Conservation (phyloP, 1,140 invertebrate genomes). For the Camponotus vicinus region DNA sequence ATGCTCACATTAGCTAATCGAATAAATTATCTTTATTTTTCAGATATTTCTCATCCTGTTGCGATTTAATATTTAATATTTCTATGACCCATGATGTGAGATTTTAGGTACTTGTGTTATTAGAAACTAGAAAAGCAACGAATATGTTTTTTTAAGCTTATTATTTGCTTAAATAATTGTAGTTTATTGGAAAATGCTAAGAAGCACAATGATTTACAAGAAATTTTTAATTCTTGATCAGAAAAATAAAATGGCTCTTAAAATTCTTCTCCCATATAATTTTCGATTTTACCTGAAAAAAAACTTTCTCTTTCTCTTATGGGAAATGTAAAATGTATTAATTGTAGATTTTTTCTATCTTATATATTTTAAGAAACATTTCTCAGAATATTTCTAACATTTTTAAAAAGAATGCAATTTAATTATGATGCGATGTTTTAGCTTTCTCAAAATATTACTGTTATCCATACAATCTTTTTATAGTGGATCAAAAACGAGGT, state of each 20-base stretch:
- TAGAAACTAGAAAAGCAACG: conserved; percentile 7
- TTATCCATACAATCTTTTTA: neutral
- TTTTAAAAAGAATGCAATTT: no score
- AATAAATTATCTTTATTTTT: neutral
- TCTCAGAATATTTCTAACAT: neutral
- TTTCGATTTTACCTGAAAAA: neutral
- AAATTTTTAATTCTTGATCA: neutral
- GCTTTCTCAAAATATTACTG: neutral
- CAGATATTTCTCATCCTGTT: conserved; percentile 35
- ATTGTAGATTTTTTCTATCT: neutral
- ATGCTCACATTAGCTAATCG: neutral
- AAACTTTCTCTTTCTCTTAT: no score
- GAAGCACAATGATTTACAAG: neutral
- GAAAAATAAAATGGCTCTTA: neutral
- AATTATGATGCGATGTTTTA: neutral
- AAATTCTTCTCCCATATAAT: conserved; percentile 12
- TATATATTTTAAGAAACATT: neutral
- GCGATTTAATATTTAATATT: neutral
- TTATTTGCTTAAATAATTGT: conserved; percentile 5
- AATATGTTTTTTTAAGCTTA: conserved; percentile 11
- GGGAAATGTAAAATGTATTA: neutral
- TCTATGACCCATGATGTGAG: neutral
- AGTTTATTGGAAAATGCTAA: neutral
- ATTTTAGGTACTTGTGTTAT: conserved; percentile 9
- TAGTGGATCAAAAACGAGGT: neutral